Evolutionary conservation across 2,113 vertebrate genomes (phyloP).

Genomic region (Pteronura brasiliensis): DNA sequence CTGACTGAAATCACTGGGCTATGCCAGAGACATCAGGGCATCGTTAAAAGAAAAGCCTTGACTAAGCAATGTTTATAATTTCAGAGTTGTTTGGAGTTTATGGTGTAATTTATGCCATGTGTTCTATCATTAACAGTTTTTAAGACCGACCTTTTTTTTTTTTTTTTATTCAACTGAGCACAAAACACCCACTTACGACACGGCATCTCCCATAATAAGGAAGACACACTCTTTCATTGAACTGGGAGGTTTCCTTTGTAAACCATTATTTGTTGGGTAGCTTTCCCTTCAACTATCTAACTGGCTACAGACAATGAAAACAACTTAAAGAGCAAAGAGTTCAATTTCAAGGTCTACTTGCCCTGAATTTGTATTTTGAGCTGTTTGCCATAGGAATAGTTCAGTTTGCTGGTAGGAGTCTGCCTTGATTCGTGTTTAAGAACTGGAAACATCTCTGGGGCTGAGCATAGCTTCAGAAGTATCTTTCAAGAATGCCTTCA

Average conservation of each 20-base stretch:
- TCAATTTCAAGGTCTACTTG: conserved; percentile 40
- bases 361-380: neutral
- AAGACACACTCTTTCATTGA: conserved; percentile 61
- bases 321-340: conserved; percentile 23
- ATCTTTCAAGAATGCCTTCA: neutral
- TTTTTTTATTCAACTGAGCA: conserved; percentile 52
- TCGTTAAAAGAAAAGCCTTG: conserved; percentile 69
- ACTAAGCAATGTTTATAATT: conserved; percentile 78
- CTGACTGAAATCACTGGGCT: conserved; percentile 52
- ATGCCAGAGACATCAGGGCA: conserved; percentile 68
- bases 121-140: conserved; percentile 78
- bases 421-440: neutral
- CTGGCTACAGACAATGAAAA: conserved; percentile 32
- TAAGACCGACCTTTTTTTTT: conserved; percentile 47
- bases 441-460: neutral
- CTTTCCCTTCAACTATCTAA: conserved; percentile 12
- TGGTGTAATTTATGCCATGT: conserved; percentile 76
- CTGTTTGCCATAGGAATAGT: neutral
- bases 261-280: conserved; percentile 41
- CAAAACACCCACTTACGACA: conserved; percentile 59
- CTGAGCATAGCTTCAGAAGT: neutral
- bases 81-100: conserved; percentile 73
- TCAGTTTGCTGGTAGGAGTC: neutral
- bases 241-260: conserved; percentile 41
- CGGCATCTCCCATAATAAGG: conserved; percentile 15